Evolutionary conservation across 2,888 invertebrate species (phyloP).

Genomic region (Atethmia centrago): DNA sequence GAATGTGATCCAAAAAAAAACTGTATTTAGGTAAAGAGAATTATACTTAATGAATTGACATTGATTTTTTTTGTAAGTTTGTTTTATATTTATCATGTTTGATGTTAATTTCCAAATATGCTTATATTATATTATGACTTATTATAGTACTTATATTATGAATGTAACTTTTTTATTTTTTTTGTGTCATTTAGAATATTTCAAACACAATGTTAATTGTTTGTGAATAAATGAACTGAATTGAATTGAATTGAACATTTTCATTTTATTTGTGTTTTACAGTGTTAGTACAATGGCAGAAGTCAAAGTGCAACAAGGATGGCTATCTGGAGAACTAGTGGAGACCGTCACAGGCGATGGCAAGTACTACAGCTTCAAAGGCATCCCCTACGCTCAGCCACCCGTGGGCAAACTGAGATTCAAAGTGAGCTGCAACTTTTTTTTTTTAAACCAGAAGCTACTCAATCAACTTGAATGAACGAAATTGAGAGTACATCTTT

Average conservation of each 20-base stretch:
- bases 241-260: too few relatives aligned
- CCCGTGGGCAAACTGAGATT: slow-evolving; percentile 86
- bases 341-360: slow-evolving; percentile 65
- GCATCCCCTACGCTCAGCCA: slow-evolving; percentile 88
- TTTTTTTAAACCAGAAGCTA: background rate
- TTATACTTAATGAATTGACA: too few relatives aligned
- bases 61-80: too few relatives aligned
- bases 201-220: too few relatives aligned
- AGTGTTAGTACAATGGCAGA: slow-evolving; percentile 55
- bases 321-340: slow-evolving; percentile 68
- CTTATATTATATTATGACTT: too few relatives aligned
- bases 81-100: too few relatives aligned
- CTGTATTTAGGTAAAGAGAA: too few relatives aligned
- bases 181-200: too few relatives aligned
- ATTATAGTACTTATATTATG: too few relatives aligned
- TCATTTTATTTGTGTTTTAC: slow-evolving; percentile 6
- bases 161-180: too few relatives aligned
- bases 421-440: slow-evolving; percentile 74
- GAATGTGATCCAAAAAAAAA: background rate
- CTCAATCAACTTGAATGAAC: background rate
- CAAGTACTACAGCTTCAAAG: slow-evolving; percentile 77
- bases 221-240: too few relatives aligned
- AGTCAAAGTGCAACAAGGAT: slow-evolving; percentile 71
- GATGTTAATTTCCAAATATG: too few relatives aligned
- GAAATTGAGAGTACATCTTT: background rate